A percentile compares a stretch with the other conserved stretches of the same genome.
Conservation (phyloP, 2,888 invertebrate species). For the Melipona bicolor region DNA sequence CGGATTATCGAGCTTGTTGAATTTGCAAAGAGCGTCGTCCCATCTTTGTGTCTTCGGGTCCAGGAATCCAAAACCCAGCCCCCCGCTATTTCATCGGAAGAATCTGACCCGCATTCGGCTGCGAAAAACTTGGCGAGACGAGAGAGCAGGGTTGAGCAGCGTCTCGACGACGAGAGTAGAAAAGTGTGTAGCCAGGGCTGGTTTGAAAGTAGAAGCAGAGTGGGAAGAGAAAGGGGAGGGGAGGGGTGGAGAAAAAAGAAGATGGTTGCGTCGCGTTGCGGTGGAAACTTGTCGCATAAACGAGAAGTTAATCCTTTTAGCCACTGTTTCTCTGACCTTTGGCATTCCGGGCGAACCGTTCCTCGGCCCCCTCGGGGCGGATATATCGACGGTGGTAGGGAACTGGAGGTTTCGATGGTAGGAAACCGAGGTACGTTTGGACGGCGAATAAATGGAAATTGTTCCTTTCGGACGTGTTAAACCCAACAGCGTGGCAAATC, state of each 20-base stretch:
- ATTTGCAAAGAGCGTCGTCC: background rate
- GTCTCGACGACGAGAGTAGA: constrained; percentile 20
- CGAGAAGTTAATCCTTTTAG: constrained; percentile 47
- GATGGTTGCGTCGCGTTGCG: constrained; percentile 19
- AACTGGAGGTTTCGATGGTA: background rate
- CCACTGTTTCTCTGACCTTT: constrained; percentile 19
- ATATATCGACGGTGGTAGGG: background rate
- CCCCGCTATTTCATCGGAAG: constrained; percentile 52
- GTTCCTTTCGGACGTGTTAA: background rate
- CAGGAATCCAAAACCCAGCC: constrained; percentile 24
- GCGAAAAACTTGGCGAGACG: constrained; percentile 51
- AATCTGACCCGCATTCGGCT: constrained; percentile 47
- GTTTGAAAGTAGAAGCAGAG: constrained; percentile 17
- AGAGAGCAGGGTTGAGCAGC: background rate
- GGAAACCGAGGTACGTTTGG: background rate
- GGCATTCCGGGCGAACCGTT: background rate
- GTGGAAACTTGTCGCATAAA: constrained; percentile 39
- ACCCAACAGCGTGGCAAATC: background rate
- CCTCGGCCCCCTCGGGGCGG: no score
- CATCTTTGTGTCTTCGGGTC: background rate
- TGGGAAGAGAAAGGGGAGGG: no score
- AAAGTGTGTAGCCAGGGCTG: constrained; percentile 35
- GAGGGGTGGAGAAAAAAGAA: background rate
- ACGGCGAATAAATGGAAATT: background rate
- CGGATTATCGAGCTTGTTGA: constrained; percentile 18